Percentiles rank a stretch among this genome's conserved stretches.
Evolutionary conservation across 1,140 invertebrate species (phyloP).

Genomic region (Dinoponera quadriceps): DNA sequence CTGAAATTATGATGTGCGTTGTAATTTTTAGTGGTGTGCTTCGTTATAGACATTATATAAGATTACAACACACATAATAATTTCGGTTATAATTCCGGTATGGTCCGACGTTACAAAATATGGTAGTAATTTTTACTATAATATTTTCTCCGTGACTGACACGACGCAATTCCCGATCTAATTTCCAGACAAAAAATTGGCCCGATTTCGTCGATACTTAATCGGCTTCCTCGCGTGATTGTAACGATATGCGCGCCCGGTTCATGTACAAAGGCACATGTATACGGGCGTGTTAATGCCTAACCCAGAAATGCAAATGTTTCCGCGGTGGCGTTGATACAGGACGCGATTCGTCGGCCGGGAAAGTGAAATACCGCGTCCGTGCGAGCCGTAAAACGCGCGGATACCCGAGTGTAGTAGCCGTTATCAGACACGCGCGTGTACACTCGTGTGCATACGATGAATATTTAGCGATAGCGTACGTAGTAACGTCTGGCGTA

Average conservation of each 20-base stretch:
- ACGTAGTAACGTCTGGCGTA: constrained; percentile 24
- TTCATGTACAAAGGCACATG: constrained; percentile 41
- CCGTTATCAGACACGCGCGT: constrained; percentile 39
- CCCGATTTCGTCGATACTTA: neutral
- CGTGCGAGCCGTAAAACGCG: constrained; percentile 31
- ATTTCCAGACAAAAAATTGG: constrained; percentile 29
- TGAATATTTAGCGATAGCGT: constrained; percentile 32
- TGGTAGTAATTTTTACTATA: too few relatives aligned
- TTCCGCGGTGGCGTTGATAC: constrained; percentile 56
- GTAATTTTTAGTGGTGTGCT: too few relatives aligned
- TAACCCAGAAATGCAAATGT: constrained; percentile 73
- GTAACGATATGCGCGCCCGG: constrained; percentile 24
- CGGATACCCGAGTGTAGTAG: constrained; percentile 25
- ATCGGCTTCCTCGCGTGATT: constrained; percentile 25
- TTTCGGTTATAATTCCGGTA: too few relatives aligned
- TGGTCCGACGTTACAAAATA: too few relatives aligned
- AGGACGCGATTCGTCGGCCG: constrained; percentile 16
- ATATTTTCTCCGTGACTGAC: too few relatives aligned
- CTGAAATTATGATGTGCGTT: too few relatives aligned
- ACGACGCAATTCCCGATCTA: neutral
- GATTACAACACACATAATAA: too few relatives aligned
- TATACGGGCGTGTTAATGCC: constrained; percentile 54
- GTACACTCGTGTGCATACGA: constrained; percentile 20
- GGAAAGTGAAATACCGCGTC: constrained; percentile 46
- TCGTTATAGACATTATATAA: too few relatives aligned